Evolutionary conservation across 2,888 invertebrate species (phyloP).

Genomic region (Oligia fasciuncula): DNA sequence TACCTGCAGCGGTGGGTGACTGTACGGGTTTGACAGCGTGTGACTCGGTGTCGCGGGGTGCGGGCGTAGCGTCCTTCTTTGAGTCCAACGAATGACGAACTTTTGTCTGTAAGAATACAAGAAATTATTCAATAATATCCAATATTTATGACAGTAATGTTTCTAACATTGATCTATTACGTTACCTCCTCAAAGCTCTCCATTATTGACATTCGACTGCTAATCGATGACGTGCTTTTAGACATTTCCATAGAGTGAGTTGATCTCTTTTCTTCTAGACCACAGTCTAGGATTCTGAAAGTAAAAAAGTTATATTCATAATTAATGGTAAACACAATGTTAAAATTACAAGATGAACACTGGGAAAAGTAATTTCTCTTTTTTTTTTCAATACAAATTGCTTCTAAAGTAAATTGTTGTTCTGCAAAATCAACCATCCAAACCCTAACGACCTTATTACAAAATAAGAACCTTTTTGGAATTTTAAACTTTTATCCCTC

Average conservation of each 20-base stretch:
- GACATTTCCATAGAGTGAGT: slow-evolving; percentile 89
- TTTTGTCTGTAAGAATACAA: slow-evolving; percentile 75
- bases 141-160: too few species aligned
- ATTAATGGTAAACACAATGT: too few species aligned
- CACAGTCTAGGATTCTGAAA: slow-evolving; percentile 84
- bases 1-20: slow-evolving; percentile 87
- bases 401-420: not conserved
- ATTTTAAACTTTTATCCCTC: not conserved
- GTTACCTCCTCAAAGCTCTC: slow-evolving; percentile 86
- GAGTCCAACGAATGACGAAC: slow-evolving; percentile 81
- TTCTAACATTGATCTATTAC: not conserved
- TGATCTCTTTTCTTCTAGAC: slow-evolving; percentile 84
- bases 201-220: slow-evolving; percentile 83
- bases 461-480: not conserved
- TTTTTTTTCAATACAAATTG: not conserved
- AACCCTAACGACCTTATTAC: not conserved
- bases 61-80: slow-evolving; percentile 74
- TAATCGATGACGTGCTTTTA: slow-evolving; percentile 88
- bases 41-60: slow-evolving; percentile 71
- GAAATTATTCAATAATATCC: not conserved
- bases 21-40: slow-evolving; percentile 74
- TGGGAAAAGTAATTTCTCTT: not conserved
- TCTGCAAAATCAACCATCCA: not conserved
- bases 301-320: not conserved
- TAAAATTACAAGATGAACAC: not conserved